Evolutionary conservation across 2,797 vertebrate genomes (phyloP).

Genomic region (Petrocephalus schoutedeni): DNA sequence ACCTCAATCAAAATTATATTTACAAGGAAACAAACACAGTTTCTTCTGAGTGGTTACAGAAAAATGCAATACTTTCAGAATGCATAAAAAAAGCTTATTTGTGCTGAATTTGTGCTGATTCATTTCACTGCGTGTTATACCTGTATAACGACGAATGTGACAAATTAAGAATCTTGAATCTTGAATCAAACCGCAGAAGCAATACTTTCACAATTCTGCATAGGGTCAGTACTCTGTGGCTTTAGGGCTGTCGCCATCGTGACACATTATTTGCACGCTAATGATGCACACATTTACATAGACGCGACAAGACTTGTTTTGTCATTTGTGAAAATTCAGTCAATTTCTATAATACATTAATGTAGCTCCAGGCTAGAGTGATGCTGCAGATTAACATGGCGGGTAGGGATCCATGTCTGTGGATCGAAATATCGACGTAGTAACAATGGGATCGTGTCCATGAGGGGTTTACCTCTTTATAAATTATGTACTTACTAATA

Average conservation of each 20-base stretch:
- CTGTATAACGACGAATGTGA: too few species aligned
- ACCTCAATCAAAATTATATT: not conserved
- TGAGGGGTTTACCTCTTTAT: not conserved
- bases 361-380: not conserved
- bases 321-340: not conserved
- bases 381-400: not conserved
- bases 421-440: not conserved
- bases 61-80: not conserved
- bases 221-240: not conserved
- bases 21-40: not conserved
- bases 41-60: not conserved
- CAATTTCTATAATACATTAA: conserved; percentile 6
- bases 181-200: not conserved
- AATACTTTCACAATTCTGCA: not conserved
- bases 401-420: not conserved
- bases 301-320: not conserved
- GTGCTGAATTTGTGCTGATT: not conserved
- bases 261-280: not conserved
- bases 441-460: not conserved
- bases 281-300: not conserved
- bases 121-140: too few species aligned
- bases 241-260: not conserved
- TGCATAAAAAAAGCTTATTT: not conserved
- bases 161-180: too few species aligned
- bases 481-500: not conserved